Conservation (phyloP, 2,113 vertebrate genomes). For the Sinocyclocheilus maitianheensis region DNA sequence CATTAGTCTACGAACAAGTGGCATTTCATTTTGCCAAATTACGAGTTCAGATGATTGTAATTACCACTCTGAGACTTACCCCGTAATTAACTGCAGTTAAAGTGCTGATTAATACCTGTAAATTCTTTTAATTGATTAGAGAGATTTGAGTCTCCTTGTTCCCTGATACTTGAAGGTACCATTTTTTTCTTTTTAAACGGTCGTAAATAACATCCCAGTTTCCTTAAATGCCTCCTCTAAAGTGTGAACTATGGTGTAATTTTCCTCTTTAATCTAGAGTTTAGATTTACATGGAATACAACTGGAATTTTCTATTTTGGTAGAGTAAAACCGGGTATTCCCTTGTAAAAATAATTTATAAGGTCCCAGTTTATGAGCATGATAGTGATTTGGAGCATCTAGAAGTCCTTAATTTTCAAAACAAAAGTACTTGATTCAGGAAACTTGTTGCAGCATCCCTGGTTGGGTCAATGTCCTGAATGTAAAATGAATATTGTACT, state of each 20-base stretch:
- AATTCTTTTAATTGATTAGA: not conserved
- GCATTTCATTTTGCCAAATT: not conserved
- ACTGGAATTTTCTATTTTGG: not conserved
- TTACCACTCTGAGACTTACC: not conserved
- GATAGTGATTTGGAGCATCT: not conserved
- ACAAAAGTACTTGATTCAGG: not conserved
- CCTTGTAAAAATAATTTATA: not conserved
- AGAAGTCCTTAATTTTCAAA: not conserved
- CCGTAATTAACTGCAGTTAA: not conserved
- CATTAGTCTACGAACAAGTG: not conserved
- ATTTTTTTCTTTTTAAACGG: not conserved
- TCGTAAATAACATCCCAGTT: not conserved
- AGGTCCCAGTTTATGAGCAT: not conserved
- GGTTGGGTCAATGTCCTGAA: not conserved
- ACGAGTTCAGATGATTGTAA: not conserved
- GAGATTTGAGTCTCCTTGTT: not conserved
- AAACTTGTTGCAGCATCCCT: not conserved
- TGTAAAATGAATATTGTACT: not conserved
- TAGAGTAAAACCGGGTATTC: not conserved
- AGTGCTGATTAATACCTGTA: conserved; percentile 1
- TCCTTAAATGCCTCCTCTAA: not conserved
- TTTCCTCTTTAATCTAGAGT: not conserved
- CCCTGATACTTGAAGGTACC: not conserved
- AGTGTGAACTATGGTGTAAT: not conserved
- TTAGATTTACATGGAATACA: not conserved